Conservation (phyloP, 2,113 vertebrate species). For the Sus scrofa region DNA sequence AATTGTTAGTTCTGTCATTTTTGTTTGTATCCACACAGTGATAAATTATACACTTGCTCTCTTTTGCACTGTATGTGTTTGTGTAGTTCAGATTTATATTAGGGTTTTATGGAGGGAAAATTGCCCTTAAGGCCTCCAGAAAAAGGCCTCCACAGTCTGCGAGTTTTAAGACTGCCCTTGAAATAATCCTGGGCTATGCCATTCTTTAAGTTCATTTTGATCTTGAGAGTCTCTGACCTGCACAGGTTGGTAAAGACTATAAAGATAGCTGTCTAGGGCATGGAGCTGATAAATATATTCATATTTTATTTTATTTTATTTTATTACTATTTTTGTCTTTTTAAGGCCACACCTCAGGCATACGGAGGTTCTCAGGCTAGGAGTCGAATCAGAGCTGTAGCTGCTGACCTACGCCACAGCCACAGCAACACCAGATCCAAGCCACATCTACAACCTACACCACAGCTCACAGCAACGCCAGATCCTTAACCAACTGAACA, state of each 20-base stretch:
- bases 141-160: neutral
- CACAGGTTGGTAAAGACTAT: neutral
- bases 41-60: neutral
- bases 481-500: too few relatives aligned
- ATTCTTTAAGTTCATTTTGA: conserved; percentile 25
- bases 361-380: too few relatives aligned
- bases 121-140: neutral
- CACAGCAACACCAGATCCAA: too few relatives aligned
- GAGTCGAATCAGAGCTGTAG: too few relatives aligned
- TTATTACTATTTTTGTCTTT: too few relatives aligned
- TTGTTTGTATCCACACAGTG: neutral
- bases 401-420: too few relatives aligned
- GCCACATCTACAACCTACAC: too few relatives aligned
- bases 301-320: neutral
- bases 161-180: conserved; percentile 11
- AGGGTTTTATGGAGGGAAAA: neutral
- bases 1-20: neutral
- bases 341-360: too few relatives aligned
- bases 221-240: neutral
- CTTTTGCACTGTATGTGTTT: neutral
- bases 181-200: conserved; percentile 5
- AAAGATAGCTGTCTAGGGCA: neutral
- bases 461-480: too few relatives aligned
- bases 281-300: neutral
- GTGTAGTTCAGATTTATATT: conserved; percentile 35